These are phyloP conservation scores for Campylorhamphus procurvoides DNA, from an alignment of 2,113 vertebrate genomes.

Conservation along the genomic window DNA sequence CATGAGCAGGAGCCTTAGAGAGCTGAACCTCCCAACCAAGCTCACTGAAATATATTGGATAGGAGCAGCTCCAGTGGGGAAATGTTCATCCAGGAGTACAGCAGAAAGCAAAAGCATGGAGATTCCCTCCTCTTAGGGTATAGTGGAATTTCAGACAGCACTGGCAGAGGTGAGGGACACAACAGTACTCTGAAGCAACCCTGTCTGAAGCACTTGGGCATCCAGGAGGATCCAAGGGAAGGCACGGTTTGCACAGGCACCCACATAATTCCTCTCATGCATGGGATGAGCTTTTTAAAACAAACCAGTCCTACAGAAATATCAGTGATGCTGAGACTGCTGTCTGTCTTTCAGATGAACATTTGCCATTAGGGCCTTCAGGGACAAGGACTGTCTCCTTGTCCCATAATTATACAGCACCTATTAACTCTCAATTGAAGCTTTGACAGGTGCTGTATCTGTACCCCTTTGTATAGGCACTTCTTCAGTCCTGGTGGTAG, in stretches of 20 bases:
- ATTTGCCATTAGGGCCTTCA: background rate
- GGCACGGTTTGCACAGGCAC: background rate
- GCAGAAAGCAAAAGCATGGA: background rate
- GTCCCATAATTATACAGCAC: background rate
- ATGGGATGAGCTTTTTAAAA: background rate
- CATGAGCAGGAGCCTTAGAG: background rate
- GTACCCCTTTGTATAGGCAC: background rate
- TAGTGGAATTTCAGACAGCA: background rate
- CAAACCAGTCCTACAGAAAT: background rate
- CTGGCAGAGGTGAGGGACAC: background rate
- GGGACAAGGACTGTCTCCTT: background rate
- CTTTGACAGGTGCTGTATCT: background rate
- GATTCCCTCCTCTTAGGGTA: background rate
- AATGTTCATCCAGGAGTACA: background rate
- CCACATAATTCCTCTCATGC: fast-evolving
- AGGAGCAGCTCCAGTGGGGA: background rate
- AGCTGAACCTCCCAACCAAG: background rate
- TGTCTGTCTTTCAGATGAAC: background rate
- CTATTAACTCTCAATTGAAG: background rate
- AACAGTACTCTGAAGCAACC: background rate
- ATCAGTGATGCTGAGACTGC: background rate
- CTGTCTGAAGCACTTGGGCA: background rate
- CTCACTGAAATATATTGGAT: background rate
- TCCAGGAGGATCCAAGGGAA: background rate
- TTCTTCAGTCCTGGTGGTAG: background rate